These are phyloP conservation scores for Peucedramus taeniatus DNA, from an alignment of 2,113 vertebrate species.

Conservation along the genomic window DNA sequence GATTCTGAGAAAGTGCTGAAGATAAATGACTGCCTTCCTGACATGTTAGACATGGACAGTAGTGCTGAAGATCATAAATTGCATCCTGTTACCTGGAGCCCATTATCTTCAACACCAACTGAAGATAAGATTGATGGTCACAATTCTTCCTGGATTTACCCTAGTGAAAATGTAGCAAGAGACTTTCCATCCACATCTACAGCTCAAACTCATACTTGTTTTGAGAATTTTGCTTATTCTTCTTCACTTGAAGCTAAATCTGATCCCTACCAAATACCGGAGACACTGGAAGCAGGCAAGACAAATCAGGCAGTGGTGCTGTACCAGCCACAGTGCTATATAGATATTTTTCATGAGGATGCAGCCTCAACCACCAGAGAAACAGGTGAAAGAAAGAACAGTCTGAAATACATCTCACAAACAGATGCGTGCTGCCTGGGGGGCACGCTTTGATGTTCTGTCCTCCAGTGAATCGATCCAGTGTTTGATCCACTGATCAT, in stretches of 20 bases:
- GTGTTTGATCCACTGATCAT: not conserved
- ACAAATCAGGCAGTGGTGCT: not conserved
- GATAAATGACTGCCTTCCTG: conserved; percentile 46
- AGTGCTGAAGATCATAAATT: not conserved
- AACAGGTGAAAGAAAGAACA: not conserved
- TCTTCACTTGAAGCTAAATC: not conserved
- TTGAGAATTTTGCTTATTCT: conserved; percentile 70
- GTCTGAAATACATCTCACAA: conserved; percentile 62
- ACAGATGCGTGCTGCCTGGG: not conserved
- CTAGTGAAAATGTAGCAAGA: not conserved
- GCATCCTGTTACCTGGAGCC: not conserved
- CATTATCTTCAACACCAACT: not conserved
- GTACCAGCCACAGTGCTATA: conserved; percentile 35
- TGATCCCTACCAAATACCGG: not conserved
- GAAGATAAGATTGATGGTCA: not conserved
- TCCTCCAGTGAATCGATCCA: not conserved
- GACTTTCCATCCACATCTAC: not conserved
- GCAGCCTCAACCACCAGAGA: not conserved
- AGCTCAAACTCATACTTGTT: conserved; percentile 12
- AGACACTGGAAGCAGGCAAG: not conserved
- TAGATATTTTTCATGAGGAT: not conserved
- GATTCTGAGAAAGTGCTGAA: conserved; percentile 46
- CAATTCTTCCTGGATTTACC: not conserved
- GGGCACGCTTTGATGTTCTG: not conserved
- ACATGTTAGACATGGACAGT: conserved; percentile 45